A percentile compares a stretch with the other conserved stretches of the same genome.
Conservation (phyloP, 2,888 invertebrate genomes). For the Hetaerina titia region DNA sequence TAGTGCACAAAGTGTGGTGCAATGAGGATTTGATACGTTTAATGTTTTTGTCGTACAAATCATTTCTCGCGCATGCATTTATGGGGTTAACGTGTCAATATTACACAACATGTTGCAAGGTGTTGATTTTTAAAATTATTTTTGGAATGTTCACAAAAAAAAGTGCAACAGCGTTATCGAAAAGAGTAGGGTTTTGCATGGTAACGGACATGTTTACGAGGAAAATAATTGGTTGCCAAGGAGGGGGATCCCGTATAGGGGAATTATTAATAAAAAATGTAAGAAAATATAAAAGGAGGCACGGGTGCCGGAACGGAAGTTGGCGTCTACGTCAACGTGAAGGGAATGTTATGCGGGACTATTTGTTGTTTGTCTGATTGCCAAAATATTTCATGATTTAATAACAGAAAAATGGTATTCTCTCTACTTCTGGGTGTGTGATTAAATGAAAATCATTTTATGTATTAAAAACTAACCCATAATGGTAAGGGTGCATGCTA, state of each 20-base stretch:
- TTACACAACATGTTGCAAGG: neutral
- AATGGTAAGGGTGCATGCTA: neutral
- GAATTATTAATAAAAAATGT: neutral
- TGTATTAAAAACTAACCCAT: constrained; percentile 40
- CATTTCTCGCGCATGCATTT: too few relatives aligned
- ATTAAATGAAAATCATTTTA: constrained; percentile 36
- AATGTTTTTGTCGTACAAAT: too few relatives aligned
- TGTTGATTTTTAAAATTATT: neutral
- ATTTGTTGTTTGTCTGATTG: neutral
- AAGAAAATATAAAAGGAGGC: neutral
- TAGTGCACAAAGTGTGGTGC: too few relatives aligned
- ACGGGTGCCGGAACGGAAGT: too few relatives aligned
- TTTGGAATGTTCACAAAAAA: neutral
- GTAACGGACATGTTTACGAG: neutral
- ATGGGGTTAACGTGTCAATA: too few relatives aligned
- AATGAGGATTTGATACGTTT: too few relatives aligned
- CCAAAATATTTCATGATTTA: constrained; percentile 4
- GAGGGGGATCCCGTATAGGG: neutral
- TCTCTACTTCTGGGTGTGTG: constrained; percentile 38
- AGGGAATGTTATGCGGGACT: neutral
- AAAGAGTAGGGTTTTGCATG: neutral
- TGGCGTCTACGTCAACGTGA: neutral
- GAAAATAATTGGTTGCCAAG: neutral
- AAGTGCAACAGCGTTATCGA: too few relatives aligned
- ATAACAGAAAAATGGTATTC: neutral